Evolutionary conservation across 2,797 vertebrate genomes (phyloP).

Genomic region (Macrochelys suwanniensis): DNA sequence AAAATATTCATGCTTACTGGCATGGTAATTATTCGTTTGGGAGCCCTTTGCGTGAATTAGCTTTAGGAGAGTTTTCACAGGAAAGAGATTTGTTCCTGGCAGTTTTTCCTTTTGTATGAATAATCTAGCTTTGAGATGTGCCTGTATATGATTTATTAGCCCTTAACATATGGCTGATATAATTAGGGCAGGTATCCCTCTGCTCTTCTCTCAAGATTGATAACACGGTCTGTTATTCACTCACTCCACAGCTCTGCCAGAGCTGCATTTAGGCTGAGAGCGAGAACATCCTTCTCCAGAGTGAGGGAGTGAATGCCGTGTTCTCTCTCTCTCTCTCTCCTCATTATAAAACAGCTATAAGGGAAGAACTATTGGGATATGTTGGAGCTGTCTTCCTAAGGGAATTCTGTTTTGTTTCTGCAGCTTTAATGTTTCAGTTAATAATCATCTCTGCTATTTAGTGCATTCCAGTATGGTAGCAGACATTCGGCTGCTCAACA

Average conservation of each 20-base stretch:
- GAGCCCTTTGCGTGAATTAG: conserved; percentile 30
- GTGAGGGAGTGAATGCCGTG: conserved; percentile 60
- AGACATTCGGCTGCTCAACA: conserved; percentile 71
- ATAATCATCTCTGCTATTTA: conserved; percentile 74
- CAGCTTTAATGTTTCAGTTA: conserved; percentile 79
- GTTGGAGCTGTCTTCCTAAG: conserved; percentile 71
- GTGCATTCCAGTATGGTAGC: conserved; percentile 66
- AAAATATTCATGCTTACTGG: conserved; percentile 25
- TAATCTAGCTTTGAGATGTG: conserved; percentile 61
- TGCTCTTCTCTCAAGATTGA: conserved; percentile 76
- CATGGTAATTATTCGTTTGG: conserved; percentile 28
- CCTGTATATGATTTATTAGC: conserved; percentile 73
- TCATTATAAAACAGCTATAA: conserved; percentile 67
- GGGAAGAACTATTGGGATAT: conserved; percentile 57
- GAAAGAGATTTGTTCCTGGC: conserved; percentile 37
- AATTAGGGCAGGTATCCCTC: conserved; percentile 78
- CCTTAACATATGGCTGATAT: conserved; percentile 67
- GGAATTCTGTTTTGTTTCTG: conserved; percentile 76
- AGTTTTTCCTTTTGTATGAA: conserved; percentile 52
- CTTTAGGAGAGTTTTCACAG: conserved; percentile 53
- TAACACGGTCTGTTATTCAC: conserved; percentile 75
- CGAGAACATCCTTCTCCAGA: conserved; percentile 74
- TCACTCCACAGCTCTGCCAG: conserved; percentile 74
- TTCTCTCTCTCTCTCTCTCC: conserved; percentile 5
- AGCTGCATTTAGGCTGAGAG: conserved; percentile 74